These are phyloP conservation scores for Stichopus chloronotus DNA, from an alignment of 35 echinoderm and acorn worm genomes.

Conservation along the genomic window DNA sequence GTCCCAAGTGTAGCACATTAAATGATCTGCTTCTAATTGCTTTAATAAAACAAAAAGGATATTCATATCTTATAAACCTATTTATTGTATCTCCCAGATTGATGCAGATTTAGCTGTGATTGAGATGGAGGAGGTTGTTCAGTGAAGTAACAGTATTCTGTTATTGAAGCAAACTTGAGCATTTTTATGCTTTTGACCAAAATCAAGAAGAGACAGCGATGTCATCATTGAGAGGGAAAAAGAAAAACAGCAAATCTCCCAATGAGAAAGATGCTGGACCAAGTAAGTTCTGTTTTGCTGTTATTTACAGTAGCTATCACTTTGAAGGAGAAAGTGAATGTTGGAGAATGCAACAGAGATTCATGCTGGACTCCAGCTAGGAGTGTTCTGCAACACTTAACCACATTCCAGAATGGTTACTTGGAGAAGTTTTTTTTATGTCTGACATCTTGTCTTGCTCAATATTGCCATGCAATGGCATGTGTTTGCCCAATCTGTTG, in stretches of 20 bases:
- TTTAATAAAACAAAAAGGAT: too few species aligned
- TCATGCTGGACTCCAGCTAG: neutral
- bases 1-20: too few species aligned
- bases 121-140: neutral
- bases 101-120: neutral
- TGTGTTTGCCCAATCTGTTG: too few species aligned
- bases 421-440: neutral
- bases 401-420: neutral
- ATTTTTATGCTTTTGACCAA: neutral
- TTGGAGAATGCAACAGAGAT: neutral
- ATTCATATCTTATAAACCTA: too few species aligned
- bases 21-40: too few species aligned
- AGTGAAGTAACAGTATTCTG: neutral
- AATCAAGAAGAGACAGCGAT: neutral
- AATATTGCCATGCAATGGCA: too few species aligned
- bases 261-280: constrained; percentile 6
- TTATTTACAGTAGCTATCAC: neutral
- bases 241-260: constrained; percentile 1
- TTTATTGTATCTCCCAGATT: too few species aligned
- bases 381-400: neutral
- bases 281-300: neutral
- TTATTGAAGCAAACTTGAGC: neutral
- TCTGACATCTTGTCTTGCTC: too few species aligned
- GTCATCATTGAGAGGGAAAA: constrained; percentile 12
- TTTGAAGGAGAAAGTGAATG: neutral